Conservation (phyloP, 92 coral and sea anemone genomes). For the Pocillopora grandis region DNA sequence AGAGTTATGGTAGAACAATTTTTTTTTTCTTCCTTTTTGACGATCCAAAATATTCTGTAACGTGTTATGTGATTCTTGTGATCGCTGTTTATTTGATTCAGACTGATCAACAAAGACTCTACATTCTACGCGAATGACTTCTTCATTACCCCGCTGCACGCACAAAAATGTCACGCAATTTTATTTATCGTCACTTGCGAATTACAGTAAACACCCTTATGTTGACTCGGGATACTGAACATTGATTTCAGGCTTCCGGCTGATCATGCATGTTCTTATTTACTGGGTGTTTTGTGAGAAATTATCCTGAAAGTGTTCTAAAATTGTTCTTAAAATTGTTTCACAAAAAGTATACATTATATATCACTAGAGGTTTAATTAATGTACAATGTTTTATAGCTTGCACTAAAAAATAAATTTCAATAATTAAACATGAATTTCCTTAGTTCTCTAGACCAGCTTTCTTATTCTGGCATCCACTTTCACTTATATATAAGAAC, state of each 20-base stretch:
- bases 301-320: constrained; percentile 56
- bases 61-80: too few relatives aligned
- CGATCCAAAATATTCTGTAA: too few relatives aligned
- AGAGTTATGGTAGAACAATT: neutral
- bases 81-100: too few relatives aligned
- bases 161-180: too few relatives aligned
- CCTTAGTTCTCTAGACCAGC: neutral
- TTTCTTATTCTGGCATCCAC: neutral
- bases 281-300: constrained; percentile 45
- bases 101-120: too few relatives aligned
- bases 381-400: neutral
- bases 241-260: constrained; percentile 11
- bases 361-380: neutral
- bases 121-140: too few relatives aligned
- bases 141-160: too few relatives aligned
- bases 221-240: too few relatives aligned
- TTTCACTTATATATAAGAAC: neutral
- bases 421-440: neutral
- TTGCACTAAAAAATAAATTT: neutral
- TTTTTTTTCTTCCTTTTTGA: too few relatives aligned
- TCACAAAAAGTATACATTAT: neutral
- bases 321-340: constrained; percentile 32
- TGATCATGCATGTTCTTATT: constrained; percentile 36
- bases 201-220: too few relatives aligned
- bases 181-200: too few relatives aligned